phyloP scores from a whole-genome alignment of 2,888 invertebrate genomes.

The Luffia ferchaultella region DNA sequence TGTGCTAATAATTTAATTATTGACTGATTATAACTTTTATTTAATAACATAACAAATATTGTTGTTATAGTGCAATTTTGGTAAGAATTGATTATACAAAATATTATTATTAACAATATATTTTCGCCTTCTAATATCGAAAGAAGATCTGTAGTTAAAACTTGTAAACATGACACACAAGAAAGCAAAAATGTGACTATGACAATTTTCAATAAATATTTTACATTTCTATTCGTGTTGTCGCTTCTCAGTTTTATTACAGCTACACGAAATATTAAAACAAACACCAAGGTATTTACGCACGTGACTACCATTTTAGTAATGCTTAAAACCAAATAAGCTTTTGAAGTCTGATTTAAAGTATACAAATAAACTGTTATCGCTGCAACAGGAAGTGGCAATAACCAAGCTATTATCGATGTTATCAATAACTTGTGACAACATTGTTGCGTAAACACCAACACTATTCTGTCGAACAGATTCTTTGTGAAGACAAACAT shows the following conservation, averaged over 20 bases:
- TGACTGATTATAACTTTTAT: slow-evolving; percentile 8
- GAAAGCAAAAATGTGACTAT: neutral
- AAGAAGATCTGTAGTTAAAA: neutral
- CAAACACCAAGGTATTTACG: slow-evolving; percentile 1
- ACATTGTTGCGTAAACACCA: neutral
- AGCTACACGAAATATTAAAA: neutral
- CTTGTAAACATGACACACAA: slow-evolving; percentile 1
- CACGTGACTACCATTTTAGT: neutral
- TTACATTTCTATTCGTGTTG: neutral
- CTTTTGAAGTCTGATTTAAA: too few species aligned
- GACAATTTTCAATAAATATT: neutral
- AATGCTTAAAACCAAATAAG: neutral
- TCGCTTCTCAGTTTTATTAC: slow-evolving; percentile 1
- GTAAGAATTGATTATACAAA: slow-evolving; percentile 27
- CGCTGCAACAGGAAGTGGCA: neutral
- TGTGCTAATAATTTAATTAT: neutral
- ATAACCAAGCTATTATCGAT: neutral
- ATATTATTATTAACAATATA: slow-evolving; percentile 6
- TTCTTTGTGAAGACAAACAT: neutral
- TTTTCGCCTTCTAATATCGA: neutral
- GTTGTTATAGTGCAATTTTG: slow-evolving; percentile 23
- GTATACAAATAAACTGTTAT: neutral
- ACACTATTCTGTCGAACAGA: neutral
- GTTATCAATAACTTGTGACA: neutral
- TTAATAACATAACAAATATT: slow-evolving; percentile 22